Conservation (phyloP, 1,140 invertebrate species). For the Zeugodacus cucurbitae region DNA sequence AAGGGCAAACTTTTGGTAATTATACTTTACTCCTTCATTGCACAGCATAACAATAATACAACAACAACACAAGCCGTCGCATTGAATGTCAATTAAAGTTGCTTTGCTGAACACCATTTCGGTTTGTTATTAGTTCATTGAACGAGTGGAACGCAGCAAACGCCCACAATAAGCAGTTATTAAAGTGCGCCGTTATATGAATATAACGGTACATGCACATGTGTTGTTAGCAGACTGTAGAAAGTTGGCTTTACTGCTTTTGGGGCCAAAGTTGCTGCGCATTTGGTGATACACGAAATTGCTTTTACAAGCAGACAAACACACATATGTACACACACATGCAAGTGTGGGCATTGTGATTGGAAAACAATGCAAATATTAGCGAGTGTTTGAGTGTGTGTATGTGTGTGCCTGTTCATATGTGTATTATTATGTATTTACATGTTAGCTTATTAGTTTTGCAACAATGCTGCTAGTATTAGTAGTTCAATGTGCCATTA, state of each 20-base stretch:
- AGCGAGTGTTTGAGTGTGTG: background rate
- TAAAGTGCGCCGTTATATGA: background rate
- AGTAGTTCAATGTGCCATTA: background rate
- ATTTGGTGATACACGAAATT: background rate
- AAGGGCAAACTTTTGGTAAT: background rate
- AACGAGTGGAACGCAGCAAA: background rate
- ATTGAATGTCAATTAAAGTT: conserved; percentile 12
- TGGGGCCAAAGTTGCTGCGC: background rate
- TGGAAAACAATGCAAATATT: background rate
- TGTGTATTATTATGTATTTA: background rate
- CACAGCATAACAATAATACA: background rate
- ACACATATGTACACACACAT: background rate
- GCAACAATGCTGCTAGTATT: background rate
- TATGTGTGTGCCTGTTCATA: background rate
- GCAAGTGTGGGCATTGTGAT: background rate
- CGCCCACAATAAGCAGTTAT: background rate
- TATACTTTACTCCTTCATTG: background rate
- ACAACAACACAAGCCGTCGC: background rate
- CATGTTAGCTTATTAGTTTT: background rate
- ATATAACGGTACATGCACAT: background rate
- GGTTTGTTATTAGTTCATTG: background rate
- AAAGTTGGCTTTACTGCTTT: background rate
- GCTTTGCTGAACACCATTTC: background rate
- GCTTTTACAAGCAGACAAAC: background rate
- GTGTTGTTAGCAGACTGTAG: background rate